These are phyloP conservation scores for Teleogryllus occipitalis DNA, from an alignment of 1,140 invertebrate genomes.

Conservation along the genomic window DNA sequence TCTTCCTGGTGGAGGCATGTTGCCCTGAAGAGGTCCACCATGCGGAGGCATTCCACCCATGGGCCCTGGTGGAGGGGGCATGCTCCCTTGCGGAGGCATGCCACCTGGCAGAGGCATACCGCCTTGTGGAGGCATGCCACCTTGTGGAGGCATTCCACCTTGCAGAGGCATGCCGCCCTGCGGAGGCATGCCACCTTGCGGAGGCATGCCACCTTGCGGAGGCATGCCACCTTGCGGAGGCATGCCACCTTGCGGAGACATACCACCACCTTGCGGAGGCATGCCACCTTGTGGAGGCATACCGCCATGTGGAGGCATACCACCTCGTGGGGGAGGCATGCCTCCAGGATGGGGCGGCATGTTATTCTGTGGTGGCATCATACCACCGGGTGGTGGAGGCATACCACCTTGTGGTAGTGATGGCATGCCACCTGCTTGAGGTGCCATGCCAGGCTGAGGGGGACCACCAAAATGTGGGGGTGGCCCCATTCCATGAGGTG, in stretches of 20 bases:
- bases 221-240: conserved; percentile 24
- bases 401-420: neutral
- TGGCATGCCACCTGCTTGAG: neutral
- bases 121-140: conserved; percentile 29
- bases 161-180: conserved; percentile 19
- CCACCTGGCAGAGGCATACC: conserved; percentile 28
- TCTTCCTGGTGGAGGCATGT: conserved; percentile 16
- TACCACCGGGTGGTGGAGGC: neutral
- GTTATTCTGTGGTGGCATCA: conserved; percentile 26
- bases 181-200: conserved; percentile 18
- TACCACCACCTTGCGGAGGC: too few species aligned
- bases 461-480: neutral
- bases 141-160: conserved; percentile 22
- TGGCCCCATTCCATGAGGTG: neutral
- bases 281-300: conserved; percentile 17
- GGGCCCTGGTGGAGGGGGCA: conserved; percentile 18
- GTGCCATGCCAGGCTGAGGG: neutral
- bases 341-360: conserved; percentile 28
- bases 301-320: conserved; percentile 19
- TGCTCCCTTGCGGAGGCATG: conserved; percentile 22
- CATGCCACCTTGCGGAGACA: conserved; percentile 25
- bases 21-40: conserved; percentile 12
- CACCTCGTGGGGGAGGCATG: conserved; percentile 10
- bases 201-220: conserved; percentile 26
- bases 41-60: conserved; percentile 22